phyloP scores from a whole-genome alignment of 2,113 vertebrate genomes.

The Ophiodon elongatus region DNA sequence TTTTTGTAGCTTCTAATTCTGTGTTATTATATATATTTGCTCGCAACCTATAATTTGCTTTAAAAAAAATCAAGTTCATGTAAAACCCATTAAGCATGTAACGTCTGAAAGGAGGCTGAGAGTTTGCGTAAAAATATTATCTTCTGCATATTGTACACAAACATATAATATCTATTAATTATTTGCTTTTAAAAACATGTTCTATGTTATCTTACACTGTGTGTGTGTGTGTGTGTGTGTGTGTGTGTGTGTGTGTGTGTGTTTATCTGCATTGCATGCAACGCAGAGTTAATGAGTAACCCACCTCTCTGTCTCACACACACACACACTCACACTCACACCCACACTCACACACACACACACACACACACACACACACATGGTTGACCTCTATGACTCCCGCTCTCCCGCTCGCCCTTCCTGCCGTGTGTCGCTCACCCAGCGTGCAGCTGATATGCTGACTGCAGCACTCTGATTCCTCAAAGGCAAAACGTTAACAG shows the following conservation, averaged over 20 bases:
- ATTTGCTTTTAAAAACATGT: background rate
- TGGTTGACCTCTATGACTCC: no score
- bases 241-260: background rate
- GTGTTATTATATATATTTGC: background rate
- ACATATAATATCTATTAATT: background rate
- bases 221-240: background rate
- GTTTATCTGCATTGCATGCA: background rate
- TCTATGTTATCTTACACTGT: background rate
- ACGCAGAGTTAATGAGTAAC: slow-evolving; percentile 30
- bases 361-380: slow-evolving; percentile 1
- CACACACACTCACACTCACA: no score
- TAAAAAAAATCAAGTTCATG: background rate
- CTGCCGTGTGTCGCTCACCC: slow-evolving; percentile 26
- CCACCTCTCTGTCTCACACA: background rate
- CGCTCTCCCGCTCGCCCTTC: slow-evolving; percentile 34
- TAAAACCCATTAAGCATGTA: background rate
- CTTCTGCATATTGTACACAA: background rate
- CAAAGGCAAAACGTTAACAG: slow-evolving; percentile 59
- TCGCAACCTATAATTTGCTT: background rate
- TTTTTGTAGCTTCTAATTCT: no score
- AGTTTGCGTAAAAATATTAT: background rate
- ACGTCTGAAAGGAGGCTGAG: background rate
- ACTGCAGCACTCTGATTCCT: slow-evolving; percentile 58
- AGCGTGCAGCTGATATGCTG: slow-evolving; percentile 50
- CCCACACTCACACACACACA: background rate